Base-by-base conservation (phyloP, 2,797 vertebrate species). In the Moxostoma hubbsi region DNA sequence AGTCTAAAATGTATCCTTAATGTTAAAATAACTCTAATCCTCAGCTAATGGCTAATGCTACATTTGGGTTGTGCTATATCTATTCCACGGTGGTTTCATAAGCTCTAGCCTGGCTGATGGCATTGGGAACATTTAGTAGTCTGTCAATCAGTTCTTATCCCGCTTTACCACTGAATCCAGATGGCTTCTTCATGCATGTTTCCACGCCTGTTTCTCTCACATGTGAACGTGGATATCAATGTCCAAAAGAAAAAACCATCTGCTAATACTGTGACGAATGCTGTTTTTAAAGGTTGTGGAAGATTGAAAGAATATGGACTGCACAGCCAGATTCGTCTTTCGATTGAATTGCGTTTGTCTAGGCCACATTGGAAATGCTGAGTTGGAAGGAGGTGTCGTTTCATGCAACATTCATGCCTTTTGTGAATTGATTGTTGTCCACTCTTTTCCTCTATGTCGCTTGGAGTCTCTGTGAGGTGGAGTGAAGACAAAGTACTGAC, bases 371-470 rank as follows among this genome's bases (percentile, higher is more conserved):
- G 75, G 75, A 66, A 53, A 58, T 15, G 15, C 57, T 53, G 73
- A 11, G 49, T 45, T 10, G 18, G 76, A 59, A 18, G 75, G 4
- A 15, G 47, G 15, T 43, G 50, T 53, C 46, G 51, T 91, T 89
- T 88, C 84, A 85, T 87, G 83, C 84, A 81, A 85, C 86, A 80
- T 85, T 88, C 24, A 64, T 86, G 7, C 66, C 86, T 80, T 86
- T 2, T 69, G 87, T 81, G 85, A 88, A 77, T 70, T 81, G 86
- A 89, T 87, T 62, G 11, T 66, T 36, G 9, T 61, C 70, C 5
- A 12, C 64, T 75, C 50, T 7, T 55, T 12, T 49, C 65, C 62
- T 13, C 18, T 5, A 15, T 49, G 64, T 47, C 75, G 67, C 24
- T 65, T 51, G 51, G 51, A 13, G 51, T 53, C 12, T 53, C 51